Percentiles rank a stretch among this genome's conserved stretches.
Conservation (phyloP, 1,140 invertebrate genomes). For the Heliconius himera region DNA sequence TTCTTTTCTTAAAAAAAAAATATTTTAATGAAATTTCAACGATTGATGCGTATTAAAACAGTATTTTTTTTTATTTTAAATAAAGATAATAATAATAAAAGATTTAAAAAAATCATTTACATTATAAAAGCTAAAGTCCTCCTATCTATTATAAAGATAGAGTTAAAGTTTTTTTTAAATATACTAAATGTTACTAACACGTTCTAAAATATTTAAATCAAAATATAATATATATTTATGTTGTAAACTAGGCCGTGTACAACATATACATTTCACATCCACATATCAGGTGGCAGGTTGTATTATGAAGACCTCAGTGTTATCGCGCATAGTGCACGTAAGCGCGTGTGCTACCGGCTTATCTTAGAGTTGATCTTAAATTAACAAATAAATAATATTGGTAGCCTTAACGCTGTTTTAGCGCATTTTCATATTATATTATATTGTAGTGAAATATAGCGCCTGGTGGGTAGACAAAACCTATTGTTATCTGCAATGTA, state of each 20-base stretch:
- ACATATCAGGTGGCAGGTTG: constrained; percentile 15
- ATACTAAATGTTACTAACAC: background rate
- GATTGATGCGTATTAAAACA: too few relatives aligned
- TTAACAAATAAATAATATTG: constrained; percentile 12
- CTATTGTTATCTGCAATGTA: too few relatives aligned
- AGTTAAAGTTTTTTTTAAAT: background rate
- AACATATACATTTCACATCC: constrained; percentile 5
- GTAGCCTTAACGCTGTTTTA: background rate
- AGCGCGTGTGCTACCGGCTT: constrained; percentile 1
- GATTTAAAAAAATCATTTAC: too few relatives aligned
- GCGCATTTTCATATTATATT: background rate
- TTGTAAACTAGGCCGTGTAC: background rate
- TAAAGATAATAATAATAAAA: too few relatives aligned
- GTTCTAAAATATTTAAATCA: background rate
- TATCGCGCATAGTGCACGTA: constrained; percentile 5
- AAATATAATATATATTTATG: background rate
- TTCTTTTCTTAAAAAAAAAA: too few relatives aligned
- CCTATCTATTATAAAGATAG: background rate
- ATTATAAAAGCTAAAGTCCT: background rate
- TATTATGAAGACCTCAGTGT: background rate
- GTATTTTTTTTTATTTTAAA: too few relatives aligned
- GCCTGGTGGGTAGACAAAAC: too few relatives aligned
- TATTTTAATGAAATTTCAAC: too few relatives aligned
- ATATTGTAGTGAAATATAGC: background rate
- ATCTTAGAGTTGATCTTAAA: constrained; percentile 3